These are phyloP conservation scores for Lepidurus couesii DNA, from an alignment of 1,140 invertebrate genomes.

Conservation along the genomic window DNA sequence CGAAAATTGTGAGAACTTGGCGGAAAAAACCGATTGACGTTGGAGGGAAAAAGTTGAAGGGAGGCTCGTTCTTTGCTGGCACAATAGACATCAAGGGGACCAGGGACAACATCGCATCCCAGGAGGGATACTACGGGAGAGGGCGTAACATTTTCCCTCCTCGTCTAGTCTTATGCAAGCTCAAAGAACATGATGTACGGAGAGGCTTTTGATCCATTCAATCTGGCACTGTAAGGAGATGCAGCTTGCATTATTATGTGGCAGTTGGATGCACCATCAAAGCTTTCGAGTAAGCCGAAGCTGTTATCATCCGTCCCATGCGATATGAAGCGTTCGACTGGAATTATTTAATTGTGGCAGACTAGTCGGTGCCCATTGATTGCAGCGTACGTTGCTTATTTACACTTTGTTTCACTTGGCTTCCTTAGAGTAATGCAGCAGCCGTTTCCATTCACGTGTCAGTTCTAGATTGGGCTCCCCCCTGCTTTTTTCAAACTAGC, in stretches of 20 bases:
- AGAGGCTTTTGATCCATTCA: constrained; percentile 19
- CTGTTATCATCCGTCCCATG: neutral
- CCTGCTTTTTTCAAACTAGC: neutral
- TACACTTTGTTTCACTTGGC: neutral
- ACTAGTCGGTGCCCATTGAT: neutral
- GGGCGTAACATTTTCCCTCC: constrained; percentile 13
- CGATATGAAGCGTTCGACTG: neutral
- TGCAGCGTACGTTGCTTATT: neutral
- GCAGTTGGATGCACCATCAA: constrained; percentile 2
- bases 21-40: neutral
- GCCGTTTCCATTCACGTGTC: neutral
- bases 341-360: constrained; percentile 19
- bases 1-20: neutral
- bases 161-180: constrained; percentile 1
- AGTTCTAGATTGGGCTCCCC: neutral
- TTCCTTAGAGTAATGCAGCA: neutral
- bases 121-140: constrained; percentile 17
- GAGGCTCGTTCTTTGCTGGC: constrained; percentile 4
- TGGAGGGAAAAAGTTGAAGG: neutral
- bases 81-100: neutral
- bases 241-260: neutral
- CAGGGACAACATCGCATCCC: neutral
- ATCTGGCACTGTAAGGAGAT: constrained; percentile 7
- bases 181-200: constrained; percentile 3
- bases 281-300: neutral